These are phyloP conservation scores for Coelopa pilipes DNA, from an alignment of 2,888 invertebrate genomes.

Conservation along the genomic window DNA sequence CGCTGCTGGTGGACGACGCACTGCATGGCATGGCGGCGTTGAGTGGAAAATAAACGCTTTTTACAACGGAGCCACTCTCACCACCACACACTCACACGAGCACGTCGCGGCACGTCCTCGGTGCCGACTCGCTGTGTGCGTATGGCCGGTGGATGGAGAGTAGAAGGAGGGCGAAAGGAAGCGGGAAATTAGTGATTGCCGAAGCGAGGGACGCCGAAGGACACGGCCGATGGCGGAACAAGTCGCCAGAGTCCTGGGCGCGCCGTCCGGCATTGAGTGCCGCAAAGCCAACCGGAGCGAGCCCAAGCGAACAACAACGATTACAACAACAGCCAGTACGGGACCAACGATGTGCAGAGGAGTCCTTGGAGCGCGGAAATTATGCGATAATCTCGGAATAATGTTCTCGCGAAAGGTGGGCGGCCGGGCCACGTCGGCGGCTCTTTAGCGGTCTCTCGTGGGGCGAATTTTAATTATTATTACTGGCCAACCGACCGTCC, in stretches of 20 bases:
- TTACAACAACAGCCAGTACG: not conserved
- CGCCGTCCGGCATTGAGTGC: no score
- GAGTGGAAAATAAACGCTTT: constrained; percentile 11
- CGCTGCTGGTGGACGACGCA: not conserved
- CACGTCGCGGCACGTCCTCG: not conserved
- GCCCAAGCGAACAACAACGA: no score
- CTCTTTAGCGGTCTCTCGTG: constrained; percentile 3
- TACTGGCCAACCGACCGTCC: no score
- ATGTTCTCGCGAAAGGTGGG: not conserved
- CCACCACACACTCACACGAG: not conserved
- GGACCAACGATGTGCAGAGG: not conserved
- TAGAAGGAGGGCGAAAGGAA: no score
- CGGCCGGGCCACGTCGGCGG: not conserved
- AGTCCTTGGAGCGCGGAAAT: constrained; percentile 4
- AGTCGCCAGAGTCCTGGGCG: not conserved
- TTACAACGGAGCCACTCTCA: not conserved
- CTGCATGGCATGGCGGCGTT: not conserved
- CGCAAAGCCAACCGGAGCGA: not conserved
- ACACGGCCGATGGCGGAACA: not conserved
- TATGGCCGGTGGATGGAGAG: no score
- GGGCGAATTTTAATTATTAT: not conserved
- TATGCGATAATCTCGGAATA: constrained; percentile 7
- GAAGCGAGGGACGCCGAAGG: not conserved
- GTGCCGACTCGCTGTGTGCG: no score
- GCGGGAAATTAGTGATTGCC: not conserved